Conservation (phyloP, 2,888 invertebrate species). For the Lingula anatina region DNA sequence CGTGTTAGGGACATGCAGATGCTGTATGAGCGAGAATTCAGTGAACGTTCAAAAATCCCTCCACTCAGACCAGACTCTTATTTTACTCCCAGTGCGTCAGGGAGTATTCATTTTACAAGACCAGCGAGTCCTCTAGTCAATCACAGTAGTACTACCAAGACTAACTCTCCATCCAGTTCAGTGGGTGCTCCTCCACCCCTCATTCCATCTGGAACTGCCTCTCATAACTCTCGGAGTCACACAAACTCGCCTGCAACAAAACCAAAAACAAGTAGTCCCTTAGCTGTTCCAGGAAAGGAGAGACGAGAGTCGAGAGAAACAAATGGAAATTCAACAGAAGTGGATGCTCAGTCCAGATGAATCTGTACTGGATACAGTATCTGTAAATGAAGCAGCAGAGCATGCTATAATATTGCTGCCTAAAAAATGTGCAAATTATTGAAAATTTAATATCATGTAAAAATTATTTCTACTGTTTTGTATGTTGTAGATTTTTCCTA, state of each 20-base stretch:
- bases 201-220: slow-evolving; percentile 31
- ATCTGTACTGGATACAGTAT: too few species aligned
- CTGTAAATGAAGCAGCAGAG: too few species aligned
- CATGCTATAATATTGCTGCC: too few species aligned
- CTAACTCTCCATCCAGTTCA: slow-evolving; percentile 30
- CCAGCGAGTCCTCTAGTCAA: slow-evolving; percentile 1
- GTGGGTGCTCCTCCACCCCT: slow-evolving; percentile 33
- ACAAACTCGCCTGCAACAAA: slow-evolving; percentile 30
- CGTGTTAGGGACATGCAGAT: not conserved
- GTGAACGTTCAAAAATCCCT: not conserved
- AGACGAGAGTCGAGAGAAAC: slow-evolving; percentile 28
- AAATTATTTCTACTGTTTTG: too few species aligned
- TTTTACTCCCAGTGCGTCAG: not conserved
- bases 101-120: too few species aligned
- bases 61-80: not conserved
- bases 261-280: slow-evolving; percentile 29
- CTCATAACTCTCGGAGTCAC: slow-evolving; percentile 23
- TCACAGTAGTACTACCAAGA: slow-evolving; percentile 15
- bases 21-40: not conserved
- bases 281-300: slow-evolving; percentile 30
- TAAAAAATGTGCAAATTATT: too few species aligned
- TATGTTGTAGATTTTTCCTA: too few species aligned
- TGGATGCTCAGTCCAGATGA: slow-evolving; percentile 35
- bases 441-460: too few species aligned
- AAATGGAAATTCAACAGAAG: slow-evolving; percentile 30